Evolutionary conservation across 2,888 invertebrate genomes (phyloP), one percentile per base, ranked within the genome.

Genomic region (Coenonympha arcania): DNA sequence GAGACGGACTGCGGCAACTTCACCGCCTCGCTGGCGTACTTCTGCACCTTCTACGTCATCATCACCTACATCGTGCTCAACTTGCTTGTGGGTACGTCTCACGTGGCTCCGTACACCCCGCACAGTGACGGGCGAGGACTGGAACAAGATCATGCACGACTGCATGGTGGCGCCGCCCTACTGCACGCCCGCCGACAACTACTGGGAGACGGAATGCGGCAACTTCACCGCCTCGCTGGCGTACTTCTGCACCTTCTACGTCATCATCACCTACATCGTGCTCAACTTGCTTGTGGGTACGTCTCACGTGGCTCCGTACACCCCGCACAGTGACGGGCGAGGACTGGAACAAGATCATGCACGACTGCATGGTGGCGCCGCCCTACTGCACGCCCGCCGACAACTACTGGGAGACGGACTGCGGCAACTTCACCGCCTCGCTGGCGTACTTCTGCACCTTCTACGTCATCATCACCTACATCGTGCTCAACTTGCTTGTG

Each of bases 151-250:
- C 28, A 30, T 30, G 28, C 28, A 30, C 28, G 28, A 30, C 28
- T 11, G 4, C 4, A 4, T 26, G 9, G 0, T 26, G 1, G 8
- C n/a, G 8, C 95, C 95, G 42, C 96, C 96, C 0, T 98, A 96
- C 84, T 99, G 99, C 81, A 95, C 96, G 5, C 93, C 93, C 30
- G 96, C 95, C 2, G 90, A 90, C 62, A 97, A 97, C 85, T 98
- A 96, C 84, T 99, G 99, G 99, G 95, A 99, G 87, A 98, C 99
- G 0, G 99, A 99, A 83, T 99, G 99, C 85, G 99, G 99, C 48
- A 99, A 99, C 87, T 97, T 97, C 74, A 95, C 95, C 45, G 99
- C 98, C n/a, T 96, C 98, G 33, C 88, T 99, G 44, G 92, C 98
- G 40, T 99, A 98, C 85, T 99, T 99, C 87, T 99, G 98, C 84